Evolutionary conservation across 2,797 vertebrate genomes (phyloP), one percentile per base, ranked within the genome.

Genomic region (Apogon talboti): DNA sequence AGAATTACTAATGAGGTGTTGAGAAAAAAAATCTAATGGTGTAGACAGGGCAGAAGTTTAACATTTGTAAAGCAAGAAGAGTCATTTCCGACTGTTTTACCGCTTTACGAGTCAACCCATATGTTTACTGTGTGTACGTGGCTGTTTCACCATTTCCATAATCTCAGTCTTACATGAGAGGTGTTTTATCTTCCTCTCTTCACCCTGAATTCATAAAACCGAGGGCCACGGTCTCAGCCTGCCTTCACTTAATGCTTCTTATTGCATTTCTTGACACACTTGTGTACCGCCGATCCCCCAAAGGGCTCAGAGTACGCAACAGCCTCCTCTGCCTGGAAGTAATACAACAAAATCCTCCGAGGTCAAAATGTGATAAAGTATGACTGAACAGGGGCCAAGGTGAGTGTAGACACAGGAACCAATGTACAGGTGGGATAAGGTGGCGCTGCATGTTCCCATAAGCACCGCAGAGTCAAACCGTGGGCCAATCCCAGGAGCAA

Each of bases 401-500:
- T 9, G 37, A 63, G 42, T 54, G 59, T 16, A 37, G 33, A 59
- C 15, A 18, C 47, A 28, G 18, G 13, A 53, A 55, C 2, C 37
- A 44, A 48, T 30, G 11, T 11, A 35, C 40, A 33, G 13, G 44
- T 6, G 11, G 11, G 10, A 55, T 11, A 1, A 37, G 47, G 37
- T 41, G 58, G 24, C 4, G 0, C 37, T 19, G 3, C 1, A 0
- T 9, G 21, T 15, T 14, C 11, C 11, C 19, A 7, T 46, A 14
- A 43, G 11, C 24, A 40, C 14, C 44, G 18, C 3, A 2, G 50
- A 66, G 7, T 61, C 75, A 57, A 67, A 38, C 50, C 64, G 55
- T 2, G 24, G 74, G 68, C 68, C 73, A 72, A 33, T 48, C 60
- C 60, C 41, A 9, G 18, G 16, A 73, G 48, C 41, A 53, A 53